These are phyloP conservation scores for Rhogogaster chlorosoma DNA, from an alignment of 2,888 invertebrate species.

Conservation along the genomic window DNA sequence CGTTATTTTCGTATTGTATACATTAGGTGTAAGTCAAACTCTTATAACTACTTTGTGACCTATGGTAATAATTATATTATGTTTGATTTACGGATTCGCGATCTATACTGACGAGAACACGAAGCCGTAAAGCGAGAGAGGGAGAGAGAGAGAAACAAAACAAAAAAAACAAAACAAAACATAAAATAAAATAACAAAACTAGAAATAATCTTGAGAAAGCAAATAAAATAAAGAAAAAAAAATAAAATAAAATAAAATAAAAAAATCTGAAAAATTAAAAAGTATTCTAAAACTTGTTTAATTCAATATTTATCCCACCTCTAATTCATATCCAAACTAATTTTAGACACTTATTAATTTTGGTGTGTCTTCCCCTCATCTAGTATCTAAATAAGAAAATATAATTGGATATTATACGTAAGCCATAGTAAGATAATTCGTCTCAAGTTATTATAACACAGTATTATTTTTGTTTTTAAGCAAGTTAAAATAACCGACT, in stretches of 20 bases:
- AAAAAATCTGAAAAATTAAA: background rate
- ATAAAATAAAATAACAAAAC: background rate
- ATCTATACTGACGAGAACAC: slow-evolving; percentile 12
- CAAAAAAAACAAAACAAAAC: background rate
- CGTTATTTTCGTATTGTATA: slow-evolving; percentile 10
- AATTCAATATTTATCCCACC: background rate
- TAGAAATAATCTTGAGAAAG: background rate
- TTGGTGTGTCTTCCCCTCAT: too few species aligned
- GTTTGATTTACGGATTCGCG: slow-evolving; percentile 24
- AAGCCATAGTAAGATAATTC: background rate
- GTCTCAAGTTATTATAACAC: background rate
- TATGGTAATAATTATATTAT: background rate
- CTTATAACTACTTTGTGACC: background rate
- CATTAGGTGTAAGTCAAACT: slow-evolving; percentile 4
- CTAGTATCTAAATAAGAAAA: background rate
- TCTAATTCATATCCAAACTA: background rate
- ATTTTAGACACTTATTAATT: too few species aligned
- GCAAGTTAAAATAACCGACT: background rate
- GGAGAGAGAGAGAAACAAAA: background rate
- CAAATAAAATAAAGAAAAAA: background rate
- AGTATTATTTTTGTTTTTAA: background rate
- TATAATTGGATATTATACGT: background rate
- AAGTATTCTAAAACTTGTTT: background rate
- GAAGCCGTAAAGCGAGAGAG: slow-evolving; percentile 3
- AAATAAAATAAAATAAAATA: background rate